Evolutionary conservation across 2,797 vertebrate species (phyloP).

Genomic region (Anguilla marmorata): DNA sequence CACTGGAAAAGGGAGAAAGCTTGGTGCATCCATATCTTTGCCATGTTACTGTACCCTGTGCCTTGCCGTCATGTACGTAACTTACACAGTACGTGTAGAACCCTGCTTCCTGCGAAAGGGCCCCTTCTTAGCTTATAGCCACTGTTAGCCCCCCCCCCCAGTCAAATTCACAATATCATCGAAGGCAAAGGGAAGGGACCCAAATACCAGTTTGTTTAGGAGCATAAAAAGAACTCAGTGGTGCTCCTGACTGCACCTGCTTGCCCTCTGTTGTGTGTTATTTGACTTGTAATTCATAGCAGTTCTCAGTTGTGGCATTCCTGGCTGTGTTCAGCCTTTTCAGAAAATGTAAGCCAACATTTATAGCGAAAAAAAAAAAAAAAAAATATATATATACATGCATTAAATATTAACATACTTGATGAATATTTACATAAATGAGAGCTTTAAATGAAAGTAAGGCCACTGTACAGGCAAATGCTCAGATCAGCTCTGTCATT

Average conservation of each 20-base stretch:
- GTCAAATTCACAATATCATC: no score
- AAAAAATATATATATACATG: conserved; percentile 22
- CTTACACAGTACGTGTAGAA: no score
- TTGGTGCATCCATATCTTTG: conserved; percentile 71
- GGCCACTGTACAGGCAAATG: conserved; percentile 52
- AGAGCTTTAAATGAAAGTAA: conserved; percentile 59
- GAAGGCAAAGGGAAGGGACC: no score
- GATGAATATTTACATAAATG: conserved; percentile 45
- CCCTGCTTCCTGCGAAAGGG: no score
- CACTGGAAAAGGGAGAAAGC: conserved; percentile 56
- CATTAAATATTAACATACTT: conserved; percentile 60
- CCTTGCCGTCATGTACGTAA: no score
- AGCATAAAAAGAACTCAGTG: no score
- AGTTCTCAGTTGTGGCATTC: conserved; percentile 45
- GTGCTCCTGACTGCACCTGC: no score
- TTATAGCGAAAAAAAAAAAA: conserved; percentile 11
- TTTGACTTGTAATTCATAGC: conserved; percentile 64
- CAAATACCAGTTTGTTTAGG: no score
- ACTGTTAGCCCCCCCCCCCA: no score
- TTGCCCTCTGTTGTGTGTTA: conserved; percentile 43
- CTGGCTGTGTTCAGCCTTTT: conserved; percentile 28
- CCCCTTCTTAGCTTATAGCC: no score
- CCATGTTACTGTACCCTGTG: conserved; percentile 46
- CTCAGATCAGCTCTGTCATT: conserved; percentile 53
- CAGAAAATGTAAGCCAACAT: conserved; percentile 33